These are phyloP conservation scores for Parasteatoda tepidariorum DNA, from an alignment of 1,140 invertebrate species.

Conservation along the genomic window DNA sequence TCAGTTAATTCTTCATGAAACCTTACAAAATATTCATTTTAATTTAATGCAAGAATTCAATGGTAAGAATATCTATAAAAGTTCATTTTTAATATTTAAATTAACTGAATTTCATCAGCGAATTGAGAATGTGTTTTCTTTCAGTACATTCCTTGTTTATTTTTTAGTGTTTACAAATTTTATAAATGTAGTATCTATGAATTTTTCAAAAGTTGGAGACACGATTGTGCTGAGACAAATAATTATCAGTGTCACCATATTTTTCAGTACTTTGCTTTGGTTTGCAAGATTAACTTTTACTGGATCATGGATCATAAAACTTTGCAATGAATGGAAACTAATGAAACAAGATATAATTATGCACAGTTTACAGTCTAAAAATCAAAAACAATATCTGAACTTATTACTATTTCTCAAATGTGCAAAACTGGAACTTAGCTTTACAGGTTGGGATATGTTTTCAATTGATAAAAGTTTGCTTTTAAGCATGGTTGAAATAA, in stretches of 20 bases:
- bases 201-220: neutral
- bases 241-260: neutral
- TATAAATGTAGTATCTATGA: neutral
- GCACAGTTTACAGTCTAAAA: neutral
- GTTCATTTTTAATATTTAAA: neutral
- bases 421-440: neutral
- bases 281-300: neutral
- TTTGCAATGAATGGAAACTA: neutral
- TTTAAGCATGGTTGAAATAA: neutral
- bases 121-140: neutral
- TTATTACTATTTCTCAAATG: neutral
- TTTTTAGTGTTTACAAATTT: neutral
- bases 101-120: neutral
- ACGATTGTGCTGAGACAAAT: neutral
- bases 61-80: neutral
- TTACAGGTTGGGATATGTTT: slow-evolving; percentile 38
- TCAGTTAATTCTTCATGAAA: neutral
- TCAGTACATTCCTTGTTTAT: neutral
- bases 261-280: neutral
- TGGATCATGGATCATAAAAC: neutral
- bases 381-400: neutral
- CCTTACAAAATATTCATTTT: neutral
- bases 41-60: neutral
- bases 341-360: neutral
- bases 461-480: slow-evolving; percentile 4